Evolutionary conservation across 2,888 invertebrate species (phyloP), one percentile per base, ranked within the genome.

Genomic region (Girardia tigrina): DNA sequence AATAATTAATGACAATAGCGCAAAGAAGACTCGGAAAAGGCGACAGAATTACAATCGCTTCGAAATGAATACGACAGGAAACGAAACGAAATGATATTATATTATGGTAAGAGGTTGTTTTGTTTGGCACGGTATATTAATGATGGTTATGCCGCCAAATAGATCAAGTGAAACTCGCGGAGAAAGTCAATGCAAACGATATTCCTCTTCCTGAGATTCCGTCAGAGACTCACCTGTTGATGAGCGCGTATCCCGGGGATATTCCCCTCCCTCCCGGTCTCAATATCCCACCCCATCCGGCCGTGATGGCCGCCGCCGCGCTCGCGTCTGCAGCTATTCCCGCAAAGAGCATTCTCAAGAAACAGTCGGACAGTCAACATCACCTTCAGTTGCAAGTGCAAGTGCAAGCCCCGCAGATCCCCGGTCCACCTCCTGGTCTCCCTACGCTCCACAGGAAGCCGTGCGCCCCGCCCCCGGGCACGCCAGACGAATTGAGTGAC

Each of bases 21-120:
- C 81, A 93, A 93, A 86, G 94, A 97, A 84, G 94, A 95, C 82
- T 91, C 91, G 27, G 93, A 94, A 79, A 91, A 92, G 82, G 94
- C 91, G 89, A 88, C 90, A 1, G 94, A 94, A 79, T 84, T 95
- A n/a, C 92, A 80, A 77, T 81, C 81, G 72, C 90, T 91, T 82
- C 91, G 94, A 85, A 88, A 89, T 79, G 94, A 95, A 78, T 95
- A 97, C 85, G 94, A 95, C 81, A 90, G 91, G 81, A 88, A 91
- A 79, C 87, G 92, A 79, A 88, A 90, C 77, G 90, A 91, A 83
- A 87, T 94, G 78, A 91, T 94, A 77, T 90, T 91, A 28, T 94
- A 92, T 83, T 94, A 90, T 84, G 94, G 85, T 85, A 78, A 70
- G 42, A n/a, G n/a, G 6, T 56, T 56, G 4, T 20, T 8, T 56